These are phyloP conservation scores for Eupeodes corollae DNA, from an alignment of 1,140 invertebrate species.

Conservation along the genomic window DNA sequence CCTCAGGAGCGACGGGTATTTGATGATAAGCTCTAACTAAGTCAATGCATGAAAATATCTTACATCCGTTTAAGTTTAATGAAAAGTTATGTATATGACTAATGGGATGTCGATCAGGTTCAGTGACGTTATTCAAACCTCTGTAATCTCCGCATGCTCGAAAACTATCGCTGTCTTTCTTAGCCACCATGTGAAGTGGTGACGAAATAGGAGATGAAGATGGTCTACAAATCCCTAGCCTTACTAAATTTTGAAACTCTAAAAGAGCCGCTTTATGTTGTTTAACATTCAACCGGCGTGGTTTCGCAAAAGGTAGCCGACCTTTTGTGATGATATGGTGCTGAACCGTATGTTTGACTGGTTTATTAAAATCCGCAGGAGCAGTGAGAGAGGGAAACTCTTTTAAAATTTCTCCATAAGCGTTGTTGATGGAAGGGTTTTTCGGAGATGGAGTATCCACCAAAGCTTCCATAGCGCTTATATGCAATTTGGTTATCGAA, in stretches of 20 bases:
- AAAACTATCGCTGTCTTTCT: constrained; percentile 22
- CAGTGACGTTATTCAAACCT: too few relatives aligned
- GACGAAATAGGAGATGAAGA: constrained; percentile 37
- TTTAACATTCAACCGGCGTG: constrained; percentile 32
- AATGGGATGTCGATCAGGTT: constrained; percentile 1
- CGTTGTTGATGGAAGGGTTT: too few relatives aligned
- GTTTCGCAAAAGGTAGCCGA: constrained; percentile 16
- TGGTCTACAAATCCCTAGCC: constrained; percentile 23
- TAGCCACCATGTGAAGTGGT: too few relatives aligned
- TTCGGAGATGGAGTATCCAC: background rate
- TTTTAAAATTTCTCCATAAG: too few relatives aligned
- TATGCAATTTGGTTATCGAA: constrained; percentile 5
- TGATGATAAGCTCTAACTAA: constrained; percentile 43
- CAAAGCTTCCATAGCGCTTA: background rate
- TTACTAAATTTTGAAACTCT: constrained; percentile 9
- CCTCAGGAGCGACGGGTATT: constrained; percentile 24
- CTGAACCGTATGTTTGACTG: background rate
- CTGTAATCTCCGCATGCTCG: constrained; percentile 39
- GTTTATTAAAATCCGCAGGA: background rate
- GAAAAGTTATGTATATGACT: too few relatives aligned
- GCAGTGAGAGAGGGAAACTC: constrained; percentile 22
- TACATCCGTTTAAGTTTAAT: too few relatives aligned
- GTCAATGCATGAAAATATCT: too few relatives aligned
- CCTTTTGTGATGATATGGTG: too few relatives aligned
- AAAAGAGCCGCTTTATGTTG: too few relatives aligned